Conservation (phyloP, 2,113 vertebrate species). For the Cochlearius cochlearius region DNA sequence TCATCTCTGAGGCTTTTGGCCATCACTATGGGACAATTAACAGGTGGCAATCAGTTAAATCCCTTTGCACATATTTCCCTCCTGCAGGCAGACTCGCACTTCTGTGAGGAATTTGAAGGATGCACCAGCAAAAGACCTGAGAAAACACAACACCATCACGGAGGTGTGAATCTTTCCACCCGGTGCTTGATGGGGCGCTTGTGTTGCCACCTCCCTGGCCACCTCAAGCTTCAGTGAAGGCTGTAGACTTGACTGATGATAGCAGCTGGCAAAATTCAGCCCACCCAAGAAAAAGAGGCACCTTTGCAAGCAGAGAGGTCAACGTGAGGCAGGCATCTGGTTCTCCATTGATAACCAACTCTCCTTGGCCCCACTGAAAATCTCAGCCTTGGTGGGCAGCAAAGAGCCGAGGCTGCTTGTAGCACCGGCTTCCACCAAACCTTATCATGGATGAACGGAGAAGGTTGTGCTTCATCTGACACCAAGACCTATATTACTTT, state of each 20-base stretch:
- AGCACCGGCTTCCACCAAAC: not conserved
- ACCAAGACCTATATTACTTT: not conserved
- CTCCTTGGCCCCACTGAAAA: not conserved
- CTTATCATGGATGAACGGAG: not conserved
- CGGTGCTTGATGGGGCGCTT: not conserved
- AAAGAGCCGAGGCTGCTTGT: not conserved
- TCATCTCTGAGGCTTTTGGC: not conserved
- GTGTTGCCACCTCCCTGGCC: not conserved
- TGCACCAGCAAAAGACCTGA: conserved; percentile 38
- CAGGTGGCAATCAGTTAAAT: not conserved
- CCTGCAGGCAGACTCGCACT: not conserved
- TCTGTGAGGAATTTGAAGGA: not conserved
- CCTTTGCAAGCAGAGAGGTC: not conserved
- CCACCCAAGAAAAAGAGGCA: not conserved
- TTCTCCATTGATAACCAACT: not conserved
- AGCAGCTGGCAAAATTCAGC: conserved; percentile 47
- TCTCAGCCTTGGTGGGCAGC: not conserved
- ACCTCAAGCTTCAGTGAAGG: not conserved
- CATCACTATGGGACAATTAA: not conserved
- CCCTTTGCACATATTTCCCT: not conserved
- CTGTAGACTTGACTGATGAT: conserved; percentile 38
- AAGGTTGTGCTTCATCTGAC: not conserved
- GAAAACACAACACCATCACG: conserved; percentile 22
- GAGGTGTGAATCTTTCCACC: conserved; percentile 34
- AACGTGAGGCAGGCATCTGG: not conserved